Percentiles rank a stretch among this genome's conserved stretches.
Evolutionary conservation across 2,888 invertebrate genomes (phyloP).

Genomic region (Sarcophaga subvicina): DNA sequence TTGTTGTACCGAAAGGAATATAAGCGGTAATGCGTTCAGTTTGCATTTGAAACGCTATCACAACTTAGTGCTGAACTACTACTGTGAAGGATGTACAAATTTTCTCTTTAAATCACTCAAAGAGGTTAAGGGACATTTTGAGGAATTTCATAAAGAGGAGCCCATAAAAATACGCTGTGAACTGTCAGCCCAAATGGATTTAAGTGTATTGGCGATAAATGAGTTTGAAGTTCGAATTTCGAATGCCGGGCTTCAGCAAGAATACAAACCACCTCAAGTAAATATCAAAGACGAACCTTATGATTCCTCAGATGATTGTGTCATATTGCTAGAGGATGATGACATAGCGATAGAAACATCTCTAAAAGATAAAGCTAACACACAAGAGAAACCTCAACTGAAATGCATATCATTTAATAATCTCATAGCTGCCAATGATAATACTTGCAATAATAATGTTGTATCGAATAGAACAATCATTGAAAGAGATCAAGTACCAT

Average conservation of each 20-base stretch:
- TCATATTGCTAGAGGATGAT: conserved; percentile 68
- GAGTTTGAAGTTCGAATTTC: conserved; percentile 59
- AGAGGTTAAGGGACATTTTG: conserved; percentile 60
- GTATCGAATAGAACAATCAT: neutral
- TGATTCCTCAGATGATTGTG: conserved; percentile 41
- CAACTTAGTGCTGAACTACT: conserved; percentile 64
- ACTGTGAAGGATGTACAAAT: conserved; percentile 67
- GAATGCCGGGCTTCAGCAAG: neutral
- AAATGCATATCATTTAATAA: conserved; percentile 52
- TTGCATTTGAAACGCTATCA: conserved; percentile 69
- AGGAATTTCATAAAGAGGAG: conserved; percentile 33
- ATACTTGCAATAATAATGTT: neutral
- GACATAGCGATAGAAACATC: conserved; percentile 66
- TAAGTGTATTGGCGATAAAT: conserved; percentile 49
- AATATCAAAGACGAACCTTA: conserved; percentile 55
- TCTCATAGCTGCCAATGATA: neutral
- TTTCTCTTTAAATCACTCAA: conserved; percentile 49
- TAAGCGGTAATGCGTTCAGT: conserved; percentile 51
- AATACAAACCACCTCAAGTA: neutral
- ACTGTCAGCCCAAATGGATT: conserved; percentile 51
- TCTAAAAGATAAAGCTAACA: conserved; percentile 33
- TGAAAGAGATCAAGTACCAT: neutral
- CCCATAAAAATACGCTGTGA: conserved; percentile 65
- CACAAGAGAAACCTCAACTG: conserved; percentile 34
- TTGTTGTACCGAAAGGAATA: conserved; percentile 56